Conservation (phyloP, 2,797 vertebrate species). For the Serranus cabrilla region DNA sequence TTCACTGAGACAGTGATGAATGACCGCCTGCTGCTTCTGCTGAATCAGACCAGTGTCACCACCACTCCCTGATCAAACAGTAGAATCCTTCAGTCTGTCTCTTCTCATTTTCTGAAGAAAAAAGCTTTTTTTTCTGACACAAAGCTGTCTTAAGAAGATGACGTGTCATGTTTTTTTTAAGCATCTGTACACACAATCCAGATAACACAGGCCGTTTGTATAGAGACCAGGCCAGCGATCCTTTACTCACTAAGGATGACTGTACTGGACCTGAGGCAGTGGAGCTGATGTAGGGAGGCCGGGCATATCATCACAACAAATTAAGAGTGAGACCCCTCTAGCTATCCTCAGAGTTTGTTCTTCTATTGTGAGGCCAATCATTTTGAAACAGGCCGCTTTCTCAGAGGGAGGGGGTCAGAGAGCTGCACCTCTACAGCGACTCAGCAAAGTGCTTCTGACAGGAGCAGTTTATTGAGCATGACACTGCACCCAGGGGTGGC, state of each 20-base stretch:
- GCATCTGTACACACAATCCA: slow-evolving; percentile 22
- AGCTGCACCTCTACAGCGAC: slow-evolving; percentile 37
- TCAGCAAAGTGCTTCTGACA: slow-evolving; percentile 65
- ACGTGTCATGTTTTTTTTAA: slow-evolving; percentile 49
- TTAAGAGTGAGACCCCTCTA: slow-evolving; percentile 26
- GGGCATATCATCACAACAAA: slow-evolving; percentile 55
- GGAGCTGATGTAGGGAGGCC: slow-evolving; percentile 20
- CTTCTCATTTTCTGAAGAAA: slow-evolving; percentile 28
- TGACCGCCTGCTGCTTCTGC: slow-evolving; percentile 14
- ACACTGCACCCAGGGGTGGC: slow-evolving; percentile 50
- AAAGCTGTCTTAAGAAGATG: slow-evolving; percentile 17
- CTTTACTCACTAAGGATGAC: background rate
- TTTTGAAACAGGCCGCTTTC: slow-evolving; percentile 37
- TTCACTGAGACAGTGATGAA: background rate
- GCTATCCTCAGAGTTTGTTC: slow-evolving; percentile 40
- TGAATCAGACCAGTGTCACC: slow-evolving; percentile 48
- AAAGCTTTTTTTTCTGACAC: slow-evolving; percentile 24
- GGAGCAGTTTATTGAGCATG: slow-evolving; percentile 67
- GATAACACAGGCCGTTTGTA: slow-evolving; percentile 3
- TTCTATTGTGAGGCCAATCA: slow-evolving; percentile 52
- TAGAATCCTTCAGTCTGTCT: slow-evolving; percentile 11
- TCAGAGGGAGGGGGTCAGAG: slow-evolving; percentile 27
- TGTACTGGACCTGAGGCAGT: slow-evolving; percentile 23
- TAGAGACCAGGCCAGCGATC: slow-evolving; percentile 5
- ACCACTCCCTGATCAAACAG: slow-evolving; percentile 30